Conservation (phyloP, 2,797 vertebrate species). For the Enteromius anoplus region DNA sequence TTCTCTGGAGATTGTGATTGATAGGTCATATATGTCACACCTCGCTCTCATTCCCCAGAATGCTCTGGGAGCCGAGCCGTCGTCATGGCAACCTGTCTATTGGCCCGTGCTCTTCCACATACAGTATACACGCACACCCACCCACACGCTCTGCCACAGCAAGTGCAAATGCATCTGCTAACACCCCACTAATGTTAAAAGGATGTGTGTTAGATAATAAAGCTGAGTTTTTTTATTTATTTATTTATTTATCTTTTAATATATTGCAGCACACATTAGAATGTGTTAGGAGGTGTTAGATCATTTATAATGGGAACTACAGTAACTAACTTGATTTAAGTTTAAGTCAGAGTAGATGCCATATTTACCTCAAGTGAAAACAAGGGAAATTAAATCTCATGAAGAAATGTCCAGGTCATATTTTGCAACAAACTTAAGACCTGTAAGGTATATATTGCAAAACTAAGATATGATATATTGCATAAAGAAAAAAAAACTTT, state of each 20-base stretch:
- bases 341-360: neutral
- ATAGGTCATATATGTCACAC: conserved; percentile 60
- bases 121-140: conserved; percentile 31
- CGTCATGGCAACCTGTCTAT: conserved; percentile 58
- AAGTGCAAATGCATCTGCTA: conserved; percentile 44
- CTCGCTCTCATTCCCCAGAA: conserved; percentile 56
- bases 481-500: neutral
- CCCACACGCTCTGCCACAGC: conserved; percentile 48
- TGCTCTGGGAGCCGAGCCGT: conserved; percentile 44
- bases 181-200: conserved; percentile 34
- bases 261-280: neutral
- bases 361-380: neutral
- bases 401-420: neutral
- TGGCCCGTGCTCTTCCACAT: conserved; percentile 38
- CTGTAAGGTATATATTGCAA: too few species aligned
- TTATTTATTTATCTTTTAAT: neutral
- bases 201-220: conserved; percentile 12
- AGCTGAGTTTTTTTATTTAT: neutral
- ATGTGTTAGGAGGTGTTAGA: neutral
- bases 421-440: neutral
- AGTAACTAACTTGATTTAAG: neutral
- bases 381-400: neutral
- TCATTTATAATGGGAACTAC: neutral
- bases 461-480: neutral
- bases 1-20: conserved; percentile 46